phyloP scores from a whole-genome alignment of 2,888 invertebrate species.

The Agrotis ipsilon region DNA sequence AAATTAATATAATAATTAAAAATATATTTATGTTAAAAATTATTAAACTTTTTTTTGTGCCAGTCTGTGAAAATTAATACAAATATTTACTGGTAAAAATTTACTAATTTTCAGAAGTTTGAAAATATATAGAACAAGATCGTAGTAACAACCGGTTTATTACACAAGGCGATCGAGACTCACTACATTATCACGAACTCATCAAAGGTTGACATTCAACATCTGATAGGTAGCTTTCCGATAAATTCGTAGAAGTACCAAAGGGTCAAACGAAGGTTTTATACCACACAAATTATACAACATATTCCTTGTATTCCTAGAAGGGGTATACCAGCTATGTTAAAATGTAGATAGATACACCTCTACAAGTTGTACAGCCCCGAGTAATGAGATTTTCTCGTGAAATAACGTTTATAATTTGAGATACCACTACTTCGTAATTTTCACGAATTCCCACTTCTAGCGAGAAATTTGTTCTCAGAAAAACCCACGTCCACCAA shows the following conservation, averaged over 20 bases:
- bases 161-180: not conserved
- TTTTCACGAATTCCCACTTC: too few relatives aligned
- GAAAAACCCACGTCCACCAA: not conserved
- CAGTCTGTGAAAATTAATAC: not conserved
- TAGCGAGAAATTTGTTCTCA: not conserved
- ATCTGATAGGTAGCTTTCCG: not conserved
- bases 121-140: not conserved
- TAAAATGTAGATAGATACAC: not conserved
- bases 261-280: constrained; percentile 10
- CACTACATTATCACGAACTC: not conserved
- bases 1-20: too few relatives aligned
- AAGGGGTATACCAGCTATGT: not conserved
- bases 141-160: not conserved
- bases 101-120: not conserved
- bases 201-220: not conserved
- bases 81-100: not conserved
- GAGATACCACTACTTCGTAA: too few relatives aligned
- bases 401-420: too few relatives aligned
- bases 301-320: not conserved
- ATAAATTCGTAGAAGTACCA: constrained; percentile 5
- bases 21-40: too few relatives aligned
- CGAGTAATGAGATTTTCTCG: too few relatives aligned
- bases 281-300: not conserved
- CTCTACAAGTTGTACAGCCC: too few relatives aligned
- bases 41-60: not conserved